Base-by-base conservation (phyloP, 2,797 vertebrate species). In the Danio choprae region DNA sequence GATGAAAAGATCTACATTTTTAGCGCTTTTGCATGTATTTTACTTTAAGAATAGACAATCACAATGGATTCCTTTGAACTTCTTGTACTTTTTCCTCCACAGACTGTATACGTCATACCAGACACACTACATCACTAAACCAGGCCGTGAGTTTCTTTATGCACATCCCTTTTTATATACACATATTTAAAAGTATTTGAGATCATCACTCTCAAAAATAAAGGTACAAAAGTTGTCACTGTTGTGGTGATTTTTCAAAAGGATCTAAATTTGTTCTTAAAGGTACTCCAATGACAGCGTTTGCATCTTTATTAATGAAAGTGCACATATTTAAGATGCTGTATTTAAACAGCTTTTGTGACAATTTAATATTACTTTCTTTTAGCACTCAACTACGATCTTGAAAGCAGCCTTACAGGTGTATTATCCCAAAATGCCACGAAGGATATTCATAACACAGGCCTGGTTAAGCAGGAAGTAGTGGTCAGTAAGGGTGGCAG, bases 31-130 rank as follows among this genome's bases (percentile, higher is more conserved):
- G 29, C 29, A 29, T 29, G 29, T 29, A 29, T 29, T 29, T 29
- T 29, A 38, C 15, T 16, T 38, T 16, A 48, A 62, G 36, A 62
- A 10, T n/a, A 20, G 4, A 13, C 10, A 13, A 70, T 53, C n/a
- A 40, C 48, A 51, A 53, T 38, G 0, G 1, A 12, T 11, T 20
- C 8, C 4, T 40, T n/a, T 58, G 6, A 6, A 55, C 1, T 4
- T 41, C 7, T 12, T 60, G 12, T 67, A 12, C 11, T 48, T 48
- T 13, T 41, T 73, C 58, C 15, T 62, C 80, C 11, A 60, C 79
- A 94, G 94, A 87, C 44, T 93, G 55, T 81, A 78, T 16, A 83
- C 75, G 60, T 90, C 92, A 85, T 91, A 93, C 84, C 90, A 93
- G 84, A 87, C 88, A 48, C 40, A 83, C 64, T 91, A 12, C 20